phyloP scores from a whole-genome alignment of 1,140 invertebrate genomes.

The Drosophila ironensis region DNA sequence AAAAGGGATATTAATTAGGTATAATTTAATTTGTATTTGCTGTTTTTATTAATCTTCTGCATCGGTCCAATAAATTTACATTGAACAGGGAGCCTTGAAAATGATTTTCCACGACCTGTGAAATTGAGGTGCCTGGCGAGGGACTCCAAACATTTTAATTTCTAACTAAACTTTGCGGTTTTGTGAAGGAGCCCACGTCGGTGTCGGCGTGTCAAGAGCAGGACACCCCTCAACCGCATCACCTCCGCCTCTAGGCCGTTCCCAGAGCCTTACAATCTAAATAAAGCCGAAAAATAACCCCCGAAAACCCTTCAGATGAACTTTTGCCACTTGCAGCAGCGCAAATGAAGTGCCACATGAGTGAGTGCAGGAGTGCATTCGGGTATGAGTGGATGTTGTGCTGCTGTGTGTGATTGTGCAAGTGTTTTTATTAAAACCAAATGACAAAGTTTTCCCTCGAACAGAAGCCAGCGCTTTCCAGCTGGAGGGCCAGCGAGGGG shows the following conservation, averaged over 20 bases:
- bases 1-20: too few species aligned
- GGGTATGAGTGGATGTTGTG: conserved; percentile 16
- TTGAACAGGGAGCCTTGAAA: too few species aligned
- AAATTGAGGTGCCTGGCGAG: background rate
- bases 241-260: background rate
- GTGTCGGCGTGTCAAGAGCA: conserved; percentile 59
- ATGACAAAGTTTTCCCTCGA: conserved; percentile 72
- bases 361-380: conserved; percentile 27
- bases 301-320: conserved; percentile 64
- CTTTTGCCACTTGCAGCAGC: conserved; percentile 57
- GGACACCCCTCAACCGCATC: conserved; percentile 23
- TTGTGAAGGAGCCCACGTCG: conserved; percentile 2
- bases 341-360: conserved; percentile 72
- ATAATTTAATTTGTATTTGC: too few species aligned
- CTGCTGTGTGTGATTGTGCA: conserved; percentile 48
- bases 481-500: conserved; percentile 9
- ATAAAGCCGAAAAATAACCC: conserved; percentile 47
- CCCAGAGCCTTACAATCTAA: conserved; percentile 39
- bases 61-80: background rate
- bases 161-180: conserved; percentile 72
- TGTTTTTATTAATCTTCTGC: too few species aligned
- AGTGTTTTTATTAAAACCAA: conserved; percentile 79
- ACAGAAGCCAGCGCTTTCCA: conserved; percentile 23
- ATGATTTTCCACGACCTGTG: background rate
- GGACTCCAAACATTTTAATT: conserved; percentile 57